Evolutionary conservation across 37 sponge, comb jelly and placozoan genomes (phyloP).

Genomic region (Petrosia ficiformis): DNA sequence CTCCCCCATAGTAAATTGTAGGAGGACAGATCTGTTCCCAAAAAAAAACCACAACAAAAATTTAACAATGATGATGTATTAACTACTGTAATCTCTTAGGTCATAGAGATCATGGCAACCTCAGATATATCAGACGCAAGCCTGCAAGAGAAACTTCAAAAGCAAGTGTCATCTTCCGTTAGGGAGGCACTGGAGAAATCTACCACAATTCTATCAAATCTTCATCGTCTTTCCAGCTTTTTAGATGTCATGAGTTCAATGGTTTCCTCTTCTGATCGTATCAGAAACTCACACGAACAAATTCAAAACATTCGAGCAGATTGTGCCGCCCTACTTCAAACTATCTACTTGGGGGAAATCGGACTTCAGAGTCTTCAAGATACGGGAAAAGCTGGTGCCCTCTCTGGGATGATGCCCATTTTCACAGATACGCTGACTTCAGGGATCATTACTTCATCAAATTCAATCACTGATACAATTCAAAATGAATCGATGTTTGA

Average conservation of each 20-base stretch:
- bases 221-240: constrained; percentile 57
- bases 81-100: too few species aligned
- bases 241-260: constrained; percentile 38
- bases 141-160: constrained; percentile 29
- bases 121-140: too few species aligned
- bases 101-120: too few species aligned
- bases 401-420: neutral
- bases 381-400: neutral
- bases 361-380: constrained; percentile 52
- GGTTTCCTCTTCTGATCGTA: neutral
- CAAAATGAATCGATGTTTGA: neutral
- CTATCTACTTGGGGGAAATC: constrained; percentile 58
- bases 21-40: too few species aligned
- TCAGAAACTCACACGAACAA: constrained; percentile 52
- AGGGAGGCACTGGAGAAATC: constrained; percentile 51
- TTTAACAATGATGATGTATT: too few species aligned
- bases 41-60: too few species aligned
- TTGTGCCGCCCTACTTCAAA: constrained; percentile 39
- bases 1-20: too few species aligned
- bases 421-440: neutral
- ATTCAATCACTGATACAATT: neutral
- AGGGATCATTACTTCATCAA: neutral
- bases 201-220: constrained; percentile 46
- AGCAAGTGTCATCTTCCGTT: constrained; percentile 33
- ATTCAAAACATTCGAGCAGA: constrained; percentile 30